Conservation (phyloP, 2,888 invertebrate species). For the Parnassius mnemosyne region DNA sequence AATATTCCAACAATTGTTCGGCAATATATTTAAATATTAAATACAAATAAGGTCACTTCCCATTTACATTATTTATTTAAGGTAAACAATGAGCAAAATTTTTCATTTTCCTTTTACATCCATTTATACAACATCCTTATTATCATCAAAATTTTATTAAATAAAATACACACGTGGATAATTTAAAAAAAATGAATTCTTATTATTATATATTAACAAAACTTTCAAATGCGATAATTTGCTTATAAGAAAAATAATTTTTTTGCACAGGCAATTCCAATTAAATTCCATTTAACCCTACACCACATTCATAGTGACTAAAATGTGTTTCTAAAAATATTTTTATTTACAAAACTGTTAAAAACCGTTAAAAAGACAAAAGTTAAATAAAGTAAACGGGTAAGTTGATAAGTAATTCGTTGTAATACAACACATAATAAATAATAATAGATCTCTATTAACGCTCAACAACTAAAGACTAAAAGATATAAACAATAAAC, state of each 20-base stretch:
- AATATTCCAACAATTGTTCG: constrained; percentile 30
- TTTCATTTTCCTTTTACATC: constrained; percentile 11
- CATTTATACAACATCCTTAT: constrained; percentile 9
- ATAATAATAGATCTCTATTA: constrained; percentile 72
- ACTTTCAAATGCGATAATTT: not conserved
- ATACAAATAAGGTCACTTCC: constrained; percentile 41
- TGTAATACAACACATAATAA: constrained; percentile 66
- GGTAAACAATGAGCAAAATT: constrained; percentile 33
- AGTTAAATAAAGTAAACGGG: constrained; percentile 48
- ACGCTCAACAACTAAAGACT: constrained; percentile 71
- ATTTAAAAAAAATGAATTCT: too few species aligned
- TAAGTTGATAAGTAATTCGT: constrained; percentile 55
- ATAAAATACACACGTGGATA: not conserved
- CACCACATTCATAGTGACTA: constrained; percentile 48
- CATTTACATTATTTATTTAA: constrained; percentile 37
- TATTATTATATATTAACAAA: not conserved
- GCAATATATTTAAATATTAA: constrained; percentile 30
- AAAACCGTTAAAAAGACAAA: constrained; percentile 33
- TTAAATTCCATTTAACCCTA: constrained; percentile 31
- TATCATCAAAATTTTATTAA: not conserved
- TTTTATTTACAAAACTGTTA: constrained; percentile 51
- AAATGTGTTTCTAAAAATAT: constrained; percentile 39
- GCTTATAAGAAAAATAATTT: not conserved
- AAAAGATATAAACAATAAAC: constrained; percentile 38
- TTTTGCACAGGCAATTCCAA: constrained; percentile 9